phyloP scores from a whole-genome alignment of 2,797 vertebrate genomes.

The Siniperca undulata region DNA sequence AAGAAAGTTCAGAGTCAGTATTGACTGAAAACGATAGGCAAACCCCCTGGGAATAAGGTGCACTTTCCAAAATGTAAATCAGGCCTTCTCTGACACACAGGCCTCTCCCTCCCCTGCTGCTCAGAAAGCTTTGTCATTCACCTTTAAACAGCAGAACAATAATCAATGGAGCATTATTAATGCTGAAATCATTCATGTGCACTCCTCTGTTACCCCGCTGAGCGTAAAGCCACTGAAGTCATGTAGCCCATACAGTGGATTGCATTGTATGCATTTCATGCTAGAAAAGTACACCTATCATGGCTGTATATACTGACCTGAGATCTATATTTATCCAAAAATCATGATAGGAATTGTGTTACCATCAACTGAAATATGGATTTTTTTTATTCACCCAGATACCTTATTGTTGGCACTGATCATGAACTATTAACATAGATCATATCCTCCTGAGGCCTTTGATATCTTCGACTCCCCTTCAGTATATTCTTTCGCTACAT shows the following conservation, averaged over 20 bases:
- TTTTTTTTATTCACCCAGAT: slow-evolving; percentile 22
- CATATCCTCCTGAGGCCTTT: slow-evolving; percentile 45
- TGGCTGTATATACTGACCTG: slow-evolving; percentile 24
- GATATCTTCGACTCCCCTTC: slow-evolving; percentile 30
- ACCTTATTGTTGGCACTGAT: slow-evolving; percentile 51
- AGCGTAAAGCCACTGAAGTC: slow-evolving; percentile 74
- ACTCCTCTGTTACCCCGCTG: slow-evolving; percentile 75
- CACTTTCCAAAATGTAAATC: slow-evolving; percentile 89
- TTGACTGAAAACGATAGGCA: slow-evolving; percentile 84
- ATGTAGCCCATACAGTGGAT: slow-evolving; percentile 66
- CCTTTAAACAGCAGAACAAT: slow-evolving; percentile 88
- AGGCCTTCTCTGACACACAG: slow-evolving; percentile 64
- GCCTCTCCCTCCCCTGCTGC: slow-evolving; percentile 76
- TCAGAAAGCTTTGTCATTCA: slow-evolving; percentile 82
- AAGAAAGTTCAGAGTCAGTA: slow-evolving; percentile 86
- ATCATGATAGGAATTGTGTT: slow-evolving; percentile 17
- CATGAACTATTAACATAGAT: slow-evolving; percentile 59
- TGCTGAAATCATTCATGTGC: slow-evolving; percentile 85
- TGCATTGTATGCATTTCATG: slow-evolving; percentile 49
- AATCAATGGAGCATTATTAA: slow-evolving; percentile 90
- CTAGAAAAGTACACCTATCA: slow-evolving; percentile 10
- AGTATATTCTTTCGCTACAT: slow-evolving; percentile 38
- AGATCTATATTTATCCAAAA: slow-evolving; percentile 43
- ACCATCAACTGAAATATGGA: slow-evolving; percentile 12
- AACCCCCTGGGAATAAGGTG: slow-evolving; percentile 78